Evolutionary conservation across 2,113 vertebrate genomes (phyloP).

Genomic region (Hypanus sabinus): DNA sequence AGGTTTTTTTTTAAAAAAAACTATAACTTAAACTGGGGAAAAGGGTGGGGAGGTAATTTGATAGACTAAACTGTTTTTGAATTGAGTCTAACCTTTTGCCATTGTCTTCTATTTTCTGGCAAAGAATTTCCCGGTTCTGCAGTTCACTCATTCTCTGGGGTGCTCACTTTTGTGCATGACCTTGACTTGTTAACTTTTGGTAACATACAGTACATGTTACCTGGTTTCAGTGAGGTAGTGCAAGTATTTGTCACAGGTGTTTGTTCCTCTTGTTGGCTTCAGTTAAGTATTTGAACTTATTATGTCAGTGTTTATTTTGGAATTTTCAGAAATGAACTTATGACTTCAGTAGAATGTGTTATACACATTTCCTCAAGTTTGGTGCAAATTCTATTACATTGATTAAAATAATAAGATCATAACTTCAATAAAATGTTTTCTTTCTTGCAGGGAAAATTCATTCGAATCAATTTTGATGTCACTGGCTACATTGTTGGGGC

Average conservation of each 20-base stretch:
- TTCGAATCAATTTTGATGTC: conserved; percentile 96
- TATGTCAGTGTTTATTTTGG: neutral
- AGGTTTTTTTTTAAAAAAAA: neutral
- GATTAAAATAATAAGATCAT: neutral
- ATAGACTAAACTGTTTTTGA: neutral
- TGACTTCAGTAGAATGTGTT: neutral
- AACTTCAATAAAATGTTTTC: conserved; percentile 2
- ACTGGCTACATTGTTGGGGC: conserved; percentile 96
- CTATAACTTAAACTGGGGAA: neutral
- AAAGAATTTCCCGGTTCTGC: neutral
- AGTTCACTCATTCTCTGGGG: neutral
- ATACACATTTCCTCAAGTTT: neutral
- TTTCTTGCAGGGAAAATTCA: conserved; percentile 85
- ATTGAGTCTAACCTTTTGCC: neutral
- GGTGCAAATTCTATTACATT: neutral
- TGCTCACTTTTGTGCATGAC: neutral
- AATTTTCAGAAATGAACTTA: neutral
- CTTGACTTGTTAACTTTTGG: neutral
- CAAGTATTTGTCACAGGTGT: too few relatives aligned
- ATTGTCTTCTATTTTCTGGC: neutral
- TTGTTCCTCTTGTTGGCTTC: too few relatives aligned
- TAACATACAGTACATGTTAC: neutral
- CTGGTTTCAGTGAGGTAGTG: neutral
- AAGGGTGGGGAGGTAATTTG: too few relatives aligned
- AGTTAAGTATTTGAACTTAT: neutral